These are phyloP conservation scores for Drosophila pallidifrons DNA, from an alignment of 1,140 invertebrate genomes.

Conservation along the genomic window DNA sequence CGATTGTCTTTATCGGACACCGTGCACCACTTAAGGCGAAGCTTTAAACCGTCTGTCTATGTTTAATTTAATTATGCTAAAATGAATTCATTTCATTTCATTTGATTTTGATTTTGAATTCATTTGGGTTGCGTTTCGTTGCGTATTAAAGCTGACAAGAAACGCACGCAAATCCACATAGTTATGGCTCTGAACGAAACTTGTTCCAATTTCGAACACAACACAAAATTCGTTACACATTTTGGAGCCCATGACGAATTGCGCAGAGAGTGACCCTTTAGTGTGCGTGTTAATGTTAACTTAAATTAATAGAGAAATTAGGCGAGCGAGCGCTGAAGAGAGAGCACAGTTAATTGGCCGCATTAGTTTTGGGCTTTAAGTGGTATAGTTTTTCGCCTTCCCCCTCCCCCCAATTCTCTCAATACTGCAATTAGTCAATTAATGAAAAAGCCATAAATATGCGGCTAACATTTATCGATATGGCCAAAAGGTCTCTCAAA, in stretches of 20 bases:
- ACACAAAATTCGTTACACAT: constrained; percentile 69
- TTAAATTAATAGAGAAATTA: constrained; percentile 83
- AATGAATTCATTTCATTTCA: constrained; percentile 70
- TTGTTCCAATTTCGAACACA: constrained; percentile 48
- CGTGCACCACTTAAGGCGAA: constrained; percentile 63
- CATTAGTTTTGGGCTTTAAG: constrained; percentile 73
- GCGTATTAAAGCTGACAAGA: constrained; percentile 28
- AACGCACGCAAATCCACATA: constrained; percentile 71
- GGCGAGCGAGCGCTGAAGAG: constrained; percentile 24
- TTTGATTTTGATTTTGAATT: constrained; percentile 53
- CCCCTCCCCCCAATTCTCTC: neutral
- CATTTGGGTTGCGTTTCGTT: constrained; percentile 27
- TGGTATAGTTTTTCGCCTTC: constrained; percentile 47
- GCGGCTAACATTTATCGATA: constrained; percentile 61
- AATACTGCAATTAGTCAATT: constrained; percentile 75
- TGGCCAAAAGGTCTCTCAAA: constrained; percentile 48
- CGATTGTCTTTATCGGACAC: constrained; percentile 58
- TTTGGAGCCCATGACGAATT: constrained; percentile 66
- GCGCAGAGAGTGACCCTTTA: constrained; percentile 33
- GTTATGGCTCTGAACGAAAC: constrained; percentile 71
- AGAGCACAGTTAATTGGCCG: constrained; percentile 60
- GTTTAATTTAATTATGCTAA: constrained; percentile 81
- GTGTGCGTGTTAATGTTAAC: constrained; percentile 61
- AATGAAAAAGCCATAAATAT: constrained; percentile 79
- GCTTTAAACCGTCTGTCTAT: constrained; percentile 44